Evolutionary conservation across 2,888 invertebrate genomes (phyloP).

Genomic region (Tachina fera): DNA sequence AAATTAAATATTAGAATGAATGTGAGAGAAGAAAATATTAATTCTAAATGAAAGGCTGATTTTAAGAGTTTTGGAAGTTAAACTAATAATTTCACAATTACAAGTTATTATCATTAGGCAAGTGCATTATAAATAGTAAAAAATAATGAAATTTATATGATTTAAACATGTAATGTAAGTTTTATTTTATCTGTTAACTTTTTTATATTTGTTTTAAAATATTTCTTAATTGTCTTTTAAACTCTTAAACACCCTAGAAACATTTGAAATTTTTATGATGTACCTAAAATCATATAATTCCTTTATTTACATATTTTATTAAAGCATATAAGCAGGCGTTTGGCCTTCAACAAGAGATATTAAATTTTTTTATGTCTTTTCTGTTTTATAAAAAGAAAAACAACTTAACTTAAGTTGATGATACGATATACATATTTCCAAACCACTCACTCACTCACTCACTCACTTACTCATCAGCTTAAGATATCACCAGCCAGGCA

Average conservation of each 20-base stretch:
- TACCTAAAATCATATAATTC: conserved; percentile 10
- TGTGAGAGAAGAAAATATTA: not conserved
- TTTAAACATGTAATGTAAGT: not conserved
- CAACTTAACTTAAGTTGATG: conserved; percentile 53
- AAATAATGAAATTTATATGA: not conserved
- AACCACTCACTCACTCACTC: conserved; percentile 52
- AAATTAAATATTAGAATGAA: conserved; percentile 24
- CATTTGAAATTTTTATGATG: not conserved
- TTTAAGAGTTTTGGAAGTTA: not conserved
- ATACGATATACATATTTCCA: conserved; percentile 66
- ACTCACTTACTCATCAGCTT: conserved; percentile 60
- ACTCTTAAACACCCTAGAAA: too few relatives aligned
- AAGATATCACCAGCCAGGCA: conserved; percentile 55
- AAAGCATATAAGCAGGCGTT: conserved; percentile 65
- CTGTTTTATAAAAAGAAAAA: conserved; percentile 24
- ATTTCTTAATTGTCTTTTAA: too few relatives aligned
- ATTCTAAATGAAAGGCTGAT: not conserved
- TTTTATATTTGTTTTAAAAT: too few relatives aligned
- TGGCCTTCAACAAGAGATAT: conserved; percentile 20
- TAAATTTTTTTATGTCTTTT: conserved; percentile 17
- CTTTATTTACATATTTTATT: conserved; percentile 18
- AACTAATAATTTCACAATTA: not conserved
- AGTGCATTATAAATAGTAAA: not conserved
- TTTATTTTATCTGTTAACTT: not conserved
- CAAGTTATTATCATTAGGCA: too few relatives aligned